A percentile compares a stretch with the other conserved stretches of the same genome.
Evolutionary conservation across 2,113 vertebrate species (phyloP).

Genomic region (Epinephelus cyanopodus): DNA sequence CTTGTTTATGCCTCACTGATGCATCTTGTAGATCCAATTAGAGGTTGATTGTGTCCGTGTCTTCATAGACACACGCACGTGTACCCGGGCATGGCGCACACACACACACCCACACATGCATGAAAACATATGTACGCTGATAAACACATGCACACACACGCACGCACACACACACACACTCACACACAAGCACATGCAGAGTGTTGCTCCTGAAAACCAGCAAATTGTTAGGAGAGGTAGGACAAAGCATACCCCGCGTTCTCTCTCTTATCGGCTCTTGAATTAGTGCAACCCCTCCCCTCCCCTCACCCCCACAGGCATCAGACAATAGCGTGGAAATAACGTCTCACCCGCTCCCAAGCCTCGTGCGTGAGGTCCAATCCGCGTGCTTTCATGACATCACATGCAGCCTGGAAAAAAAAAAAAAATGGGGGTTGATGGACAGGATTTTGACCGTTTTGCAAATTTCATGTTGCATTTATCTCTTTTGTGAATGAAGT

Average conservation of each 20-base stretch:
- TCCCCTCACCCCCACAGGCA: slow-evolving; percentile 68
- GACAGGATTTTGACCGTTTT: slow-evolving; percentile 38
- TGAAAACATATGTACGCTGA: slow-evolving; percentile 13
- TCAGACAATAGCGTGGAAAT: slow-evolving; percentile 77
- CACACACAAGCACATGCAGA: slow-evolving; percentile 38
- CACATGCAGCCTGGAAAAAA: slow-evolving; percentile 20
- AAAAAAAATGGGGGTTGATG: neutral
- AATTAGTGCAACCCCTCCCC: slow-evolving; percentile 80
- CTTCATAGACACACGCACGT: slow-evolving; percentile 80
- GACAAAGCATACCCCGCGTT: slow-evolving; percentile 80
- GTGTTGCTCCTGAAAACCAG: slow-evolving; percentile 81
- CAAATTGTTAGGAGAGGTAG: slow-evolving; percentile 77
- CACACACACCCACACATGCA: neutral
- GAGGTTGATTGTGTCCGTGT: slow-evolving; percentile 88
- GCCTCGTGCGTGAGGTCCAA: slow-evolving; percentile 26
- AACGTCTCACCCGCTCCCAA: slow-evolving; percentile 75
- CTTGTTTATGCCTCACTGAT: slow-evolving; percentile 91
- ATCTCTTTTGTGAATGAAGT: slow-evolving; percentile 62
- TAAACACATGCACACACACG: slow-evolving; percentile 8
- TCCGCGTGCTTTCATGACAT: slow-evolving; percentile 67
- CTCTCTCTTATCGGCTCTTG: slow-evolving; percentile 81
- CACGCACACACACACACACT: neutral
- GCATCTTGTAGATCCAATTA: slow-evolving; percentile 92
- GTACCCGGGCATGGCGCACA: slow-evolving; percentile 13
- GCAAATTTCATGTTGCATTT: slow-evolving; percentile 57